phyloP scores from a whole-genome alignment of 2,888 invertebrate genomes.

The Penaeus monodon region DNA sequence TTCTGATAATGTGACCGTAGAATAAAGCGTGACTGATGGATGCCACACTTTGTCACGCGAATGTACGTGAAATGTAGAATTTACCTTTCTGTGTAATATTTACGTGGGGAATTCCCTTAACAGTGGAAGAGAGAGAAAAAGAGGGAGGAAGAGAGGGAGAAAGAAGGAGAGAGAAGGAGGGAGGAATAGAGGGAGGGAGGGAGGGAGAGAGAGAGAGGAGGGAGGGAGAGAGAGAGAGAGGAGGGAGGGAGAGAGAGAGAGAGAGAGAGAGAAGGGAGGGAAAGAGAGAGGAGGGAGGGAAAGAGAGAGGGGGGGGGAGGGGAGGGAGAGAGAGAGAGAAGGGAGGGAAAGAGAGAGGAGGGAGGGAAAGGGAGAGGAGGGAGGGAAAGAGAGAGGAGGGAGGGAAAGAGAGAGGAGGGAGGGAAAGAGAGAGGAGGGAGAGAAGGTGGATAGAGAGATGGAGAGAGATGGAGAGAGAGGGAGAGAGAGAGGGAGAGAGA shows the following conservation, averaged over 20 bases:
- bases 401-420: not conserved
- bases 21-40: too few species aligned
- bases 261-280: not conserved
- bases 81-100: too few species aligned
- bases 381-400: not conserved
- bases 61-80: too few species aligned
- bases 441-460: not conserved
- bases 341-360: not conserved
- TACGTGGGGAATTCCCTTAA: too few species aligned
- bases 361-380: not conserved
- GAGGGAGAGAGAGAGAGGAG: conserved; percentile 1
- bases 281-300: not conserved
- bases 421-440: not conserved
- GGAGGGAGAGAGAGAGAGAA: not conserved
- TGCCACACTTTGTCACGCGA: too few species aligned
- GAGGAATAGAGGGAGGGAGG: not conserved
- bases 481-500: not conserved
- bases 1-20: too few species aligned
- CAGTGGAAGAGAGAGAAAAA: not conserved
- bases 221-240: not conserved
- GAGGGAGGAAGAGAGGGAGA: not conserved
- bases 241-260: not conserved
- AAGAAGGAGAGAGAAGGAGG: not conserved
- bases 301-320: not conserved
- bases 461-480: not conserved